Evolutionary conservation across 1,140 invertebrate genomes (phyloP).

Genomic region (Stegodyphus dumicola): DNA sequence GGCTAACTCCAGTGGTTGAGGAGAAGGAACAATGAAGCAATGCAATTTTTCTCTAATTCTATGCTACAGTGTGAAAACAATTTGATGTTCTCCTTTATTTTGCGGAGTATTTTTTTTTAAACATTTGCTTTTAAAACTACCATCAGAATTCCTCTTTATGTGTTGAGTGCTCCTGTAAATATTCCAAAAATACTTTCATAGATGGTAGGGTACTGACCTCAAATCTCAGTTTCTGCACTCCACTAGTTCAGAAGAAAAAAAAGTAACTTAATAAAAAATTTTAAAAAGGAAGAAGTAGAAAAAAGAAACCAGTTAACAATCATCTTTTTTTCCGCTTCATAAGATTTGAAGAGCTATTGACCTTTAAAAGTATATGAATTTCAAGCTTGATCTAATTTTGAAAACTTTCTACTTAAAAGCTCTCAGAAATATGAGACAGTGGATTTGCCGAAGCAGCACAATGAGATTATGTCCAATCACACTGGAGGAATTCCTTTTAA

Average conservation of each 20-base stretch:
- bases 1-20: too few relatives aligned
- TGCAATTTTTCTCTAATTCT: too few relatives aligned
- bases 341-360: constrained; percentile 4
- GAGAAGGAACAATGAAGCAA: too few relatives aligned
- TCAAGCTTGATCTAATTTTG: constrained; percentile 11
- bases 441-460: background rate
- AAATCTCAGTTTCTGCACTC: background rate
- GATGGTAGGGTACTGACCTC: background rate
- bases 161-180: background rate
- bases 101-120: too few relatives aligned
- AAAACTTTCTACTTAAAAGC: background rate
- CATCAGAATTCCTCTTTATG: background rate
- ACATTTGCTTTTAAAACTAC: background rate
- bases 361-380: constrained; percentile 2
- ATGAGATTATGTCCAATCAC: background rate
- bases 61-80: too few relatives aligned
- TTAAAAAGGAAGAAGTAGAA: background rate
- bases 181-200: background rate
- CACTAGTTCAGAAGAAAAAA: background rate
- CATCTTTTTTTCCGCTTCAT: background rate
- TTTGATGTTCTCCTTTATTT: too few relatives aligned
- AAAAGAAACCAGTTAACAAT: background rate
- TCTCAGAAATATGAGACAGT: background rate
- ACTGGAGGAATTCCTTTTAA: too few relatives aligned
- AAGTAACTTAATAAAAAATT: too few relatives aligned